Conservation (phyloP, 2,113 vertebrate species). For the Gasterosteus aculeatus region DNA sequence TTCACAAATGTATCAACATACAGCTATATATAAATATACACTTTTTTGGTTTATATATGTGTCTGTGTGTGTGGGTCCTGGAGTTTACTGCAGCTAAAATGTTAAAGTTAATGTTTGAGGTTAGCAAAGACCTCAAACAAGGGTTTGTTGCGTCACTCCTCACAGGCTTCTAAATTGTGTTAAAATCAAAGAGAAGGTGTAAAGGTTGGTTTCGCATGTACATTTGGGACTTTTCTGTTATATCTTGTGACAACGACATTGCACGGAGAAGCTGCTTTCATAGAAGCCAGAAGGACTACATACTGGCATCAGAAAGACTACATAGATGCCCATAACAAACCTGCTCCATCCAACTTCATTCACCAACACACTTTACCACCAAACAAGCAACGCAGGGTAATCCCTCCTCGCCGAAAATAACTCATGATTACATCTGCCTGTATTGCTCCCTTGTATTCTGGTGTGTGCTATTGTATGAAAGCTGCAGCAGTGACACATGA, state of each 20-base stretch:
- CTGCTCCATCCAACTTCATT: not conserved
- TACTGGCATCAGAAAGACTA: not conserved
- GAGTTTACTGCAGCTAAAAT: not conserved
- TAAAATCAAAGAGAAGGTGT: no score
- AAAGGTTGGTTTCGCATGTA: no score
- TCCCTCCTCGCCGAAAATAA: constrained; percentile 2
- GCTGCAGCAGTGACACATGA: constrained; percentile 35
- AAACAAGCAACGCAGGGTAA: not conserved
- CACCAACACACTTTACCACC: constrained; percentile 8
- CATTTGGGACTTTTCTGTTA: no score
- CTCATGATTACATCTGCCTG: constrained; percentile 3
- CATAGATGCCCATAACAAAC: constrained; percentile 20
- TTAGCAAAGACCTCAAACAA: not conserved
- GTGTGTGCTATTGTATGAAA: constrained; percentile 31
- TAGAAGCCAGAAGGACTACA: not conserved
- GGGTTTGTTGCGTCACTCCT: not conserved
- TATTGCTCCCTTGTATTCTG: constrained; percentile 25
- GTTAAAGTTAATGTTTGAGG: not conserved
- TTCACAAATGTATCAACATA: not conserved
- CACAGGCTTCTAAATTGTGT: not conserved
- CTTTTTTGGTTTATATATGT: no score
- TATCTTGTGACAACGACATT: constrained; percentile 22
- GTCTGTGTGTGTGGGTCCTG: not conserved
- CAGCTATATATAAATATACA: not conserved
- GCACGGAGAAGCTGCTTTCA: not conserved